phyloP scores from a whole-genome alignment of 2,113 vertebrate species.

The Columbina picui region DNA sequence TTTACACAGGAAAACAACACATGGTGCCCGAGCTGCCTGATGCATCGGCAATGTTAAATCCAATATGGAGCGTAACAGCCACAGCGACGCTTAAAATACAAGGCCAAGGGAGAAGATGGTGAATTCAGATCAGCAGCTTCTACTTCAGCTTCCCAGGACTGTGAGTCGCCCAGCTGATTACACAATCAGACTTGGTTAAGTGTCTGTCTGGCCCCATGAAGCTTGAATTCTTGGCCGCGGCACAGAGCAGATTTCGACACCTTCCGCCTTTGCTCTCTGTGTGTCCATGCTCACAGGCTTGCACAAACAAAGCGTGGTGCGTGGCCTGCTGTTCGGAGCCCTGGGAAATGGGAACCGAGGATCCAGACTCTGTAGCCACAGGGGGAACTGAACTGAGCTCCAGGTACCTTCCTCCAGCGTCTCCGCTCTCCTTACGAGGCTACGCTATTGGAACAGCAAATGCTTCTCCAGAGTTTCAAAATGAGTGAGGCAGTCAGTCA shows the following conservation, averaged over 20 bases:
- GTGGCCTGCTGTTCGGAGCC: background rate
- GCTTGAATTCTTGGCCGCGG: slow-evolving; percentile 22
- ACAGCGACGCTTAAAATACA: background rate
- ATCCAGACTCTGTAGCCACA: background rate
- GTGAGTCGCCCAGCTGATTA: background rate
- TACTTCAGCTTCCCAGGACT: background rate
- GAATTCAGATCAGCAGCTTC: background rate
- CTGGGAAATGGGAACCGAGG: background rate
- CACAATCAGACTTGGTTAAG: background rate
- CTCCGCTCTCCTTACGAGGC: background rate
- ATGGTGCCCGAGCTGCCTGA: rapidly evolving
- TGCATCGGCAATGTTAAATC: background rate
- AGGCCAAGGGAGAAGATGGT: background rate
- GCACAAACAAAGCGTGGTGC: background rate
- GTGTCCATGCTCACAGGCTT: background rate
- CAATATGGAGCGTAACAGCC: background rate
- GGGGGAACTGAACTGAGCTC: background rate
- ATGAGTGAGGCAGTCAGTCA: background rate
- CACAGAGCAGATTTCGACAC: slow-evolving; percentile 39
- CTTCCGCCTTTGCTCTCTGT: background rate
- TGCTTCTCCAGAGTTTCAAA: background rate
- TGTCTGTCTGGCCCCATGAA: slow-evolving; percentile 44
- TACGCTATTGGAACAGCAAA: rapidly evolving
- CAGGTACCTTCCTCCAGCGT: background rate
- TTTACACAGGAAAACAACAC: background rate